phyloP scores from a whole-genome alignment of 2,888 invertebrate genomes.

The Limenitis camilla region DNA sequence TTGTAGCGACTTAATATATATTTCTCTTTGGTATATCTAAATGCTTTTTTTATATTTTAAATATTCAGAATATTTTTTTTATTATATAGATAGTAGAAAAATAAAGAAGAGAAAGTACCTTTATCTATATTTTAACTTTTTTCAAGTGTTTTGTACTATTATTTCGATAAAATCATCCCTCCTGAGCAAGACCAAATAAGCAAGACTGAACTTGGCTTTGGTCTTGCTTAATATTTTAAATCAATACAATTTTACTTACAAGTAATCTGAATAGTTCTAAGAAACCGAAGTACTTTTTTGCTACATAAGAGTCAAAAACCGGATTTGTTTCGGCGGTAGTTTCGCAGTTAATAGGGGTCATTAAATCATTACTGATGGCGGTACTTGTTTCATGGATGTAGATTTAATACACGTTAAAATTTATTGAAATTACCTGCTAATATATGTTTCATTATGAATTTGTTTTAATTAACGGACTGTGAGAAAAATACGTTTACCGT shows the following conservation, averaged over 20 bases:
- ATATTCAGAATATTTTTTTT: too few relatives aligned
- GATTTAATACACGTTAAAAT: conserved; percentile 1
- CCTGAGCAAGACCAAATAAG: too few relatives aligned
- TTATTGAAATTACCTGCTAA: not conserved
- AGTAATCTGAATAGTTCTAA: conserved; percentile 1
- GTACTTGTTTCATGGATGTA: not conserved
- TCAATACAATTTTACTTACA: not conserved
- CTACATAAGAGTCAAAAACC: conserved; percentile 1
- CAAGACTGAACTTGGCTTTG: too few relatives aligned
- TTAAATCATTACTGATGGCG: conserved; percentile 5
- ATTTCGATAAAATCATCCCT: too few relatives aligned
- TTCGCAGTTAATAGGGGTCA: conserved; percentile 4
- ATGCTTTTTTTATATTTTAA: too few relatives aligned
- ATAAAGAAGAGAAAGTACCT: too few relatives aligned
- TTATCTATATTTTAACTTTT: too few relatives aligned
- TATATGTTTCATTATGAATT: not conserved
- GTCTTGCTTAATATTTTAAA: too few relatives aligned
- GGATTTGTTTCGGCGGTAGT: conserved; percentile 3
- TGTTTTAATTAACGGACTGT: not conserved
- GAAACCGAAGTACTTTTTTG: conserved; percentile 4
- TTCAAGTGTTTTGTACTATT: too few relatives aligned
- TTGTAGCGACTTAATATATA: too few relatives aligned
- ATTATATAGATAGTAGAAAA: too few relatives aligned
- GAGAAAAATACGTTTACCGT: not conserved
- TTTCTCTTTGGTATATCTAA: too few relatives aligned